phyloP scores from a whole-genome alignment of 2,113 vertebrate species.

The Dromas ardeola region DNA sequence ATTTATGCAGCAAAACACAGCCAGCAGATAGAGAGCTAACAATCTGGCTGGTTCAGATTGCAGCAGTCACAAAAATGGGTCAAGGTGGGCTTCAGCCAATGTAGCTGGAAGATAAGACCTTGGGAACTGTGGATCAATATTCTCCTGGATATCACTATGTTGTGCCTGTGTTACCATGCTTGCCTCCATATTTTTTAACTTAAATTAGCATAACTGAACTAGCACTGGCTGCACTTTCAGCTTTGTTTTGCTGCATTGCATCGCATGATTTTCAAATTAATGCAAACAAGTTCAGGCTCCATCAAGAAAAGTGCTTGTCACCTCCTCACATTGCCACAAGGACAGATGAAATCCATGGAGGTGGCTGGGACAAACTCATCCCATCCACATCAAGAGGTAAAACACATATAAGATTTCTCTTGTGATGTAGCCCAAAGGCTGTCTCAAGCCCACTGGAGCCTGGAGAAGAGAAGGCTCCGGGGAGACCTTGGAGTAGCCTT shows the following conservation, averaged over 20 bases:
- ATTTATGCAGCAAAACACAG: not conserved
- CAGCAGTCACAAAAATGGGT: not conserved
- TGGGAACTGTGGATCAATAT: not conserved
- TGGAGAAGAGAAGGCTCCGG: too few species aligned
- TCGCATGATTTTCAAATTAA: not conserved
- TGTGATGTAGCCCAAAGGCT: not conserved
- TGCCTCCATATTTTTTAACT: not conserved
- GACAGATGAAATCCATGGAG: not conserved
- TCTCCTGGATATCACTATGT: not conserved
- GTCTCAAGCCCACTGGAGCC: not conserved
- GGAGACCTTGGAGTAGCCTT: too few species aligned
- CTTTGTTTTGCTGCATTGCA: not conserved
- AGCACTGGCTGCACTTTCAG: not conserved
- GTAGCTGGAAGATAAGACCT: not conserved
- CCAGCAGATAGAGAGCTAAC: not conserved
- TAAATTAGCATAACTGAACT: not conserved
- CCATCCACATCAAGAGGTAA: not conserved
- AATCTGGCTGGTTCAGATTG: not conserved
- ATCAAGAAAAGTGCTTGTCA: not conserved
- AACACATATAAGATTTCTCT: not conserved
- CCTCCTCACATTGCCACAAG: not conserved
- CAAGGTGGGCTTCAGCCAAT: not conserved
- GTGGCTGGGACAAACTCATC: not conserved
- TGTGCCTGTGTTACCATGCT: not conserved
- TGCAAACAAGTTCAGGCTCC: not conserved